Conservation (phyloP, 2,797 vertebrate species). For the Halcyon smyrnensis region DNA sequence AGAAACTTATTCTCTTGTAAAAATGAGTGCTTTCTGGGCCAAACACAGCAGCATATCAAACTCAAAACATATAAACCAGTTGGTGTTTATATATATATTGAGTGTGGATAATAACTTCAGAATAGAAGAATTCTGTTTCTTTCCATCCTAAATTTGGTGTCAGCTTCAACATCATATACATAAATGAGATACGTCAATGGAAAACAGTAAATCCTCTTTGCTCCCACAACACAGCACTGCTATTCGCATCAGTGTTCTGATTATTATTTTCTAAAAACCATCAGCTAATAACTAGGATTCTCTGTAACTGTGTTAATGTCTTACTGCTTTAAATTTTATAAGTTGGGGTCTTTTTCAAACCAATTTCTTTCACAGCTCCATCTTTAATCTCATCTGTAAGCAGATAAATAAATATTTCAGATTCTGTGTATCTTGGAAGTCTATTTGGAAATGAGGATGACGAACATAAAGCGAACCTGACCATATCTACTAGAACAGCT, state of each 20-base stretch:
- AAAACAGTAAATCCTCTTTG: background rate
- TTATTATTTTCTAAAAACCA: background rate
- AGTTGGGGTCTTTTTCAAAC: background rate
- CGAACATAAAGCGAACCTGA: background rate
- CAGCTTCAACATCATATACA: background rate
- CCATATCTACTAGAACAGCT: background rate
- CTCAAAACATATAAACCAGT: conserved; percentile 36
- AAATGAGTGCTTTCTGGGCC: conserved; percentile 47
- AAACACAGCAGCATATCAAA: conserved; percentile 66
- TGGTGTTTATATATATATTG: conserved; percentile 64
- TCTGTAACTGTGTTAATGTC: background rate
- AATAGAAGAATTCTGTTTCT: conserved; percentile 34
- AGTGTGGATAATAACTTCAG: conserved; percentile 50
- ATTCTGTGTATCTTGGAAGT: background rate
- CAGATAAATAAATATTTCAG: background rate
- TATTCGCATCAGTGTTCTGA: background rate
- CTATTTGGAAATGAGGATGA: background rate
- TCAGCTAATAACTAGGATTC: background rate
- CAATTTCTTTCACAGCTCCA: background rate
- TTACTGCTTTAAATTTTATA: background rate
- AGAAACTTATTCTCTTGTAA: conserved; percentile 66
- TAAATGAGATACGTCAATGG: background rate
- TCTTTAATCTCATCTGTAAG: background rate
- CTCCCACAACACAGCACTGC: background rate
- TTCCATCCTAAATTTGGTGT: conserved; percentile 12